Conservation (phyloP, 2,797 vertebrate genomes). For the Arremon brunneinucha region DNA sequence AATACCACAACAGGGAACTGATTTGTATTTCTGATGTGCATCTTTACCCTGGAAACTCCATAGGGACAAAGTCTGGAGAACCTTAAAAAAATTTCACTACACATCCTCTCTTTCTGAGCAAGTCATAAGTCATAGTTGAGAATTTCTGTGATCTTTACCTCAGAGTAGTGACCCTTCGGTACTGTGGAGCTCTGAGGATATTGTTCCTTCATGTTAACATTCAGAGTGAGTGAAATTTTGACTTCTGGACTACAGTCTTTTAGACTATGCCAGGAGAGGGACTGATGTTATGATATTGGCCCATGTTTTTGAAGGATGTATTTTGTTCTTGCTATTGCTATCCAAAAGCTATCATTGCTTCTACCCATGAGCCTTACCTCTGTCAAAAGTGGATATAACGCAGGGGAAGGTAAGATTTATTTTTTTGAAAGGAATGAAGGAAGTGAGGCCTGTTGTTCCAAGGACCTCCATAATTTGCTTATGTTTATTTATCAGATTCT, state of each 20-base stretch:
- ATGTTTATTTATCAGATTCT: background rate
- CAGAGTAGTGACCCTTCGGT: background rate
- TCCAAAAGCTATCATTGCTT: background rate
- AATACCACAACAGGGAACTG: background rate
- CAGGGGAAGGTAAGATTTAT: background rate
- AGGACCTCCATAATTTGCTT: background rate
- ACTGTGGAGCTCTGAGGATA: background rate
- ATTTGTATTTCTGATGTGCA: background rate
- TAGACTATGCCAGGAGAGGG: background rate
- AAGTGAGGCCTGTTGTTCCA: background rate
- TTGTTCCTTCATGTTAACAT: background rate
- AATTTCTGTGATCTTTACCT: background rate
- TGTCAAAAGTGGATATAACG: background rate
- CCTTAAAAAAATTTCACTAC: background rate
- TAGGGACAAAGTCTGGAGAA: accelerated
- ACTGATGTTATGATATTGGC: background rate
- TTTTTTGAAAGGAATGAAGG: background rate
- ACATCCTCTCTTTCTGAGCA: background rate
- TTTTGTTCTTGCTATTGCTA: background rate
- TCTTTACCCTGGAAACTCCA: background rate
- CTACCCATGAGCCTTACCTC: background rate
- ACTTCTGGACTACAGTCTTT: background rate
- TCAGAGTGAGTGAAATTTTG: background rate
- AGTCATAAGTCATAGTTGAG: background rate
- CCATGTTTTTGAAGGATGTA: background rate